Conservation (phyloP, 2,113 vertebrate genomes). For the Pitta sordida region DNA sequence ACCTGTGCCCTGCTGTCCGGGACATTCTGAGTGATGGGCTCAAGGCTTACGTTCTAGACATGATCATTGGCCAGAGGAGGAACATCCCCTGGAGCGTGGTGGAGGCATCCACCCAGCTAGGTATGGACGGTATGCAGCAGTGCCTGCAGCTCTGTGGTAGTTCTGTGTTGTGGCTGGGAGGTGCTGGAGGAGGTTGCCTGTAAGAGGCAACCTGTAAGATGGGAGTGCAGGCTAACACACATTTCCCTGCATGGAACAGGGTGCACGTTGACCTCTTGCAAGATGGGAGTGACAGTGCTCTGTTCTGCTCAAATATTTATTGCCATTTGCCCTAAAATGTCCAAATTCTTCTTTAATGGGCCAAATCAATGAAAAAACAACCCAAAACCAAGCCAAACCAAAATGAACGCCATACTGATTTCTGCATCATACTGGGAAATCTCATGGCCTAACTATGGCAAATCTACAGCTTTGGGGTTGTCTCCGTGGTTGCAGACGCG, state of each 20-base stretch:
- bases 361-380: background rate
- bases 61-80: conserved; percentile 92
- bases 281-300: background rate
- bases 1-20: conserved; percentile 91
- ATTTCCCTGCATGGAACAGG: background rate
- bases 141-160: fast-evolving
- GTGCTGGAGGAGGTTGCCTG: background rate
- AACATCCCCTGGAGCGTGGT: conserved; percentile 93
- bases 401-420: background rate
- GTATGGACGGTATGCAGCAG: conserved; percentile 53
- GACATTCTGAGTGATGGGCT: conserved; percentile 90
- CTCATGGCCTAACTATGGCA: background rate
- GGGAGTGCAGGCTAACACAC: background rate
- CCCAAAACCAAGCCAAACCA: background rate
- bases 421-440: background rate
- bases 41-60: conserved; percentile 87
- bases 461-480: background rate
- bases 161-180: background rate
- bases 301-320: background rate
- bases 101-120: conserved; percentile 92
- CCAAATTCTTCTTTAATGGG: background rate
- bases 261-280: background rate
- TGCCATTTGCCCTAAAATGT: background rate
- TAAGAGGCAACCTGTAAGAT: no score
- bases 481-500: background rate